Conservation (phyloP, 2,113 vertebrate genomes). For the Hypomesus transpacificus region DNA sequence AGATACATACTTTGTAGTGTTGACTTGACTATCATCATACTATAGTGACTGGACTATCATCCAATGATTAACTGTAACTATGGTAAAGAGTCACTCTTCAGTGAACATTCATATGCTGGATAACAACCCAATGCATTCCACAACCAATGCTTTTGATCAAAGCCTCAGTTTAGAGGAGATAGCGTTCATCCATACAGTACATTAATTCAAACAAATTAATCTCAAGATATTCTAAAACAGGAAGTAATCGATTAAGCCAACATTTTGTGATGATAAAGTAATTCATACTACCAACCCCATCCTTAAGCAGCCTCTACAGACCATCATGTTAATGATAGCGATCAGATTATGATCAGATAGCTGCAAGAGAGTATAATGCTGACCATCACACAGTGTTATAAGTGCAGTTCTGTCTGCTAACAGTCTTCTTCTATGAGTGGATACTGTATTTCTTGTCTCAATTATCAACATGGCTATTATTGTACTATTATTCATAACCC, state of each 20-base stretch:
- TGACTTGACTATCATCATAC: too few species aligned
- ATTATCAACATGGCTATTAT: too few species aligned
- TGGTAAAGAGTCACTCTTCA: neutral
- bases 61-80: neutral
- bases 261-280: neutral
- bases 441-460: too few species aligned
- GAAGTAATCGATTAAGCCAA: too few species aligned
- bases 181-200: neutral
- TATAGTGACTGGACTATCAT: neutral
- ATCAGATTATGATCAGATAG: neutral
- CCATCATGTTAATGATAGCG: too few species aligned
- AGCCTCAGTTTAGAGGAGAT: neutral
- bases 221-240: too few species aligned
- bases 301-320: too few species aligned
- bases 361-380: too few species aligned
- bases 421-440: too few species aligned
- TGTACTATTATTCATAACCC: too few species aligned
- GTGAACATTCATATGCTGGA: neutral
- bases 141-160: neutral
- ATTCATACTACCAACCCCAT: neutral
- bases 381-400: conserved; percentile 2
- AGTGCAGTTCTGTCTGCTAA: too few species aligned
- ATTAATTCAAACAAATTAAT: neutral
- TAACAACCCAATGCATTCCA: neutral
- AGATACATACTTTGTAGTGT: neutral